These are phyloP conservation scores for Heliconius hermathena DNA, from an alignment of 1,140 invertebrate species.

Conservation along the genomic window DNA sequence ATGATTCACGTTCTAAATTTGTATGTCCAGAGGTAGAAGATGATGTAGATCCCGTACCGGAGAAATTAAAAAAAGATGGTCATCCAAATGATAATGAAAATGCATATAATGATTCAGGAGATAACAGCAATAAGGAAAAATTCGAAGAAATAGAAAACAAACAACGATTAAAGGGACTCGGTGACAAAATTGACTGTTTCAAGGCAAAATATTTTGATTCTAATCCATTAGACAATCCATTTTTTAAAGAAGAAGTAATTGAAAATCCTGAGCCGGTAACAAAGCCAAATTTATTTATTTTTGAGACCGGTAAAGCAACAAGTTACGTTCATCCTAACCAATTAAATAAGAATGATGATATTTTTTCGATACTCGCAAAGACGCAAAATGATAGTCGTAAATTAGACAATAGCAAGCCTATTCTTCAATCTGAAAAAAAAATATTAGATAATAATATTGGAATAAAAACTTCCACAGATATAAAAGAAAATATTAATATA, in stretches of 20 bases:
- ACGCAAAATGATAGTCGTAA: conserved; percentile 41
- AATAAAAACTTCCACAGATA: conserved; percentile 16
- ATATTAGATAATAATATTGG: neutral
- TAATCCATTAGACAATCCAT: conserved; percentile 88
- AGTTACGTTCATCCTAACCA: neutral
- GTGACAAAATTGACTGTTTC: conserved; percentile 88
- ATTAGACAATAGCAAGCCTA: conserved; percentile 14
- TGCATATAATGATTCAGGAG: conserved; percentile 16
- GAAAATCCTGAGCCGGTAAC: conserved; percentile 64
- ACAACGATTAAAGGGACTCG: conserved; percentile 81
- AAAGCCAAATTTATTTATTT: conserved; percentile 38
- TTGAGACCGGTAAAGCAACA: conserved; percentile 14
- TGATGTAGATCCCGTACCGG: conserved; percentile 80
- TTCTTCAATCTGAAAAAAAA: neutral
- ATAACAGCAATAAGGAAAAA: conserved; percentile 47
- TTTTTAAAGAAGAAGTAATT: conserved; percentile 85
- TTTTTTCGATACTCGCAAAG: conserved; percentile 43
- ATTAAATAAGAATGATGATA: conserved; percentile 33
- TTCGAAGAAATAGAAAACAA: conserved; percentile 55
- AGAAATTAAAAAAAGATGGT: conserved; percentile 77
- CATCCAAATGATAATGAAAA: conserved; percentile 53
- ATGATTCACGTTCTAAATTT: conserved; percentile 78
- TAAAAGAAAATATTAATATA: conserved; percentile 44
- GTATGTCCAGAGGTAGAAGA: conserved; percentile 81
- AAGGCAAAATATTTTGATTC: conserved; percentile 88